Conservation (phyloP, 2,797 vertebrate genomes). For the Gambelia wislizenii region DNA sequence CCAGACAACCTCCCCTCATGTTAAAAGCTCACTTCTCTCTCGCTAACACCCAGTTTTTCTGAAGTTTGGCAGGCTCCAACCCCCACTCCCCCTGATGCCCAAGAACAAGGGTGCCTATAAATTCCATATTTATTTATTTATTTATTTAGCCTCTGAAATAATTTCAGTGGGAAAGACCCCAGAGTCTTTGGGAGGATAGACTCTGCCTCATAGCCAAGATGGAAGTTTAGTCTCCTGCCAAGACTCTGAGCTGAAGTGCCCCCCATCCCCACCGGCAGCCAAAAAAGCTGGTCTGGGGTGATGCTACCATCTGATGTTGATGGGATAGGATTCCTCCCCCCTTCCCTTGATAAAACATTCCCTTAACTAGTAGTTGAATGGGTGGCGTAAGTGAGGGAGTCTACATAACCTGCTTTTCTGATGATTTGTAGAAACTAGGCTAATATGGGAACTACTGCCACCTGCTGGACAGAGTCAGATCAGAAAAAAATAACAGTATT, state of each 20-base stretch:
- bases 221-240: neutral
- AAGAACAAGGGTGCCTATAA: neutral
- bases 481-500: neutral
- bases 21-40: too few species aligned
- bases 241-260: neutral
- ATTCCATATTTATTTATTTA: too few species aligned
- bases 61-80: neutral
- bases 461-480: conserved; percentile 2
- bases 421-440: neutral
- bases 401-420: neutral
- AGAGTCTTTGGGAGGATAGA: neutral
- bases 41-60: neutral
- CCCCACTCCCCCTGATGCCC: neutral
- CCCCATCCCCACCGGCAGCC: neutral
- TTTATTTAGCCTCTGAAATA: neutral
- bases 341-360: neutral
- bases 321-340: too few species aligned
- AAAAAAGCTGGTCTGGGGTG: neutral
- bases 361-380: neutral
- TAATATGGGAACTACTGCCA: neutral
- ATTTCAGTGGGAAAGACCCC: neutral
- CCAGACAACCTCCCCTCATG: too few species aligned
- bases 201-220: neutral
- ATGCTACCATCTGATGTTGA: neutral
- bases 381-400: too few species aligned